phyloP scores from a whole-genome alignment of 2,888 invertebrate species.

The Dasypogon diadema region DNA sequence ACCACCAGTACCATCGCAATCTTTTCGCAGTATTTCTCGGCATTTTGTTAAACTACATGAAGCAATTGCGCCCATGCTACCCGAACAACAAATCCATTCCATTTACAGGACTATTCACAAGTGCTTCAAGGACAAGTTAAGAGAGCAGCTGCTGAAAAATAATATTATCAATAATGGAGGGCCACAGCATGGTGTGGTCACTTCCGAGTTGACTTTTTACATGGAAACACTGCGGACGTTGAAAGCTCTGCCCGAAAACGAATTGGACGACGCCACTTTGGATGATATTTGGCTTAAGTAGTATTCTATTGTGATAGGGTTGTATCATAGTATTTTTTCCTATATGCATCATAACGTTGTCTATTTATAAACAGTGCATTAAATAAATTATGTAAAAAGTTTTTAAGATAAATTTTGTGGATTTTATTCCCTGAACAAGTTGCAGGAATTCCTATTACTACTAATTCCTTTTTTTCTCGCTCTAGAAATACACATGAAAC shows the following conservation, averaged over 20 bases:
- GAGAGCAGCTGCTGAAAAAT: conserved; percentile 85
- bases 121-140: conserved; percentile 87
- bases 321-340: conserved; percentile 43
- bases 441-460: no score
- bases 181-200: conserved; percentile 95
- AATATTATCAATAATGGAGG: conserved; percentile 96
- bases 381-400: conserved; percentile 47
- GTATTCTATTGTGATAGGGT: conserved; percentile 44
- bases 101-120: conserved; percentile 84
- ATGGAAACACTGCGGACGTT: conserved; percentile 86
- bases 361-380: conserved; percentile 42
- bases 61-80: conserved; percentile 87
- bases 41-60: conserved; percentile 93
- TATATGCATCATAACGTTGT: conserved; percentile 39
- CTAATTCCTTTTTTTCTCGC: no score
- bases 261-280: conserved; percentile 79
- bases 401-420: conserved; percentile 28
- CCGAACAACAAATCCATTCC: conserved; percentile 80
- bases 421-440: not conserved
- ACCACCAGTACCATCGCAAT: conserved; percentile 93
- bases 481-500: no score
- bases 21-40: conserved; percentile 87
- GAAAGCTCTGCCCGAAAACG: conserved; percentile 80
- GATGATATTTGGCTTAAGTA: conserved; percentile 83
- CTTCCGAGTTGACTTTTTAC: conserved; percentile 91